A percentile compares a stretch with the other conserved stretches of the same genome.
Evolutionary conservation across 1,140 invertebrate species (phyloP).

Genomic region (Listronotus oregonensis): DNA sequence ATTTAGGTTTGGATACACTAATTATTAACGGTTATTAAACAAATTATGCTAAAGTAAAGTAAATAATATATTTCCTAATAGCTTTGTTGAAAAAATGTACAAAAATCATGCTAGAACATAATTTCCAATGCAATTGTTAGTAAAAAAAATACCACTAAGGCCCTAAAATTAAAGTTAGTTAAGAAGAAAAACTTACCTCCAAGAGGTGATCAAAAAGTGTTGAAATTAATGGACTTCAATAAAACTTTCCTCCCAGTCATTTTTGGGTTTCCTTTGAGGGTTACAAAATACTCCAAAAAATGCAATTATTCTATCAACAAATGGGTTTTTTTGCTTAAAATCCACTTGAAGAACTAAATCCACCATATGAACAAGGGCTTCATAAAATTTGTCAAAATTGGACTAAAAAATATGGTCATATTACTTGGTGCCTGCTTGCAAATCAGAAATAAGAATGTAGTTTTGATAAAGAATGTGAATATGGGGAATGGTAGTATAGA

Average conservation of each 20-base stretch:
- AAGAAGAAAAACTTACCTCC: neutral
- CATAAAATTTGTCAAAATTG: constrained; percentile 2
- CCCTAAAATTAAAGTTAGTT: no score
- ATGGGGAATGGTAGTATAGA: no score
- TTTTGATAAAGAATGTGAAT: no score
- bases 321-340: constrained; percentile 6
- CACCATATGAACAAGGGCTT: neutral
- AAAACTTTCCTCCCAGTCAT: neutral
- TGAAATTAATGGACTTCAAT: neutral
- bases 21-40: no score
- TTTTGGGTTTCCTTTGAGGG: neutral
- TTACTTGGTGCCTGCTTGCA: neutral
- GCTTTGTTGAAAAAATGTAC: no score
- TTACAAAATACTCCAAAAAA: constrained; percentile 1
- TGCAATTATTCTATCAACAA: neutral
- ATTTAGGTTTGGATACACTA: no score
- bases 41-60: no score
- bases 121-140: no score
- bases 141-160: no score
- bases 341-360: neutral
- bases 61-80: no score
- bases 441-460: neutral
- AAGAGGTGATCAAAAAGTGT: neutral
- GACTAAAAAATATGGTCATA: neutral
- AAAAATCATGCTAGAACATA: no score